These are phyloP conservation scores for Andrena minutula DNA, from an alignment of 2,888 invertebrate genomes.

Conservation along the genomic window DNA sequence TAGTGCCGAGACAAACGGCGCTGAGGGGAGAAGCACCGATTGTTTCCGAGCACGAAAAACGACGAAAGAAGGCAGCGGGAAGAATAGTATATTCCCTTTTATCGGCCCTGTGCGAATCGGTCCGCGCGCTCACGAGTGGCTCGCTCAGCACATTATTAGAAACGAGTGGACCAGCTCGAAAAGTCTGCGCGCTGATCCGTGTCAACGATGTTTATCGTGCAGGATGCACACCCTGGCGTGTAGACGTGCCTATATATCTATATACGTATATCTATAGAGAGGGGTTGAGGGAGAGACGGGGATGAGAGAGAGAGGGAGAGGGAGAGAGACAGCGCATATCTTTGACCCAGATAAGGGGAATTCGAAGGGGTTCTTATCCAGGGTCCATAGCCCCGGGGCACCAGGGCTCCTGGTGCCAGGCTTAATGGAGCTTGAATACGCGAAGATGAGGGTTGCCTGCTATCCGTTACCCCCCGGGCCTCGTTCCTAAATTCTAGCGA, in stretches of 20 bases:
- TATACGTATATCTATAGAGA: slow-evolving; percentile 8
- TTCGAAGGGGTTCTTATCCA: slow-evolving; percentile 71
- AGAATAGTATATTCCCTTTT: neutral
- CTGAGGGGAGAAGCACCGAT: neutral
- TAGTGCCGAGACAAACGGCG: neutral
- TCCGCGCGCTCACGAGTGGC: neutral
- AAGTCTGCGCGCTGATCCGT: slow-evolving; percentile 54
- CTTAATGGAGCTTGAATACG: slow-evolving; percentile 74
- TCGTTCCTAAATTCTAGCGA: slow-evolving; percentile 50
- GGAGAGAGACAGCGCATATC: slow-evolving; percentile 53
- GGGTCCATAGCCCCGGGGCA: slow-evolving; percentile 63
- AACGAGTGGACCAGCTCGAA: slow-evolving; percentile 31
- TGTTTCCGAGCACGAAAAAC: neutral
- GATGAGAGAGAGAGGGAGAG: neutral
- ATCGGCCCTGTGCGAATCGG: slow-evolving; percentile 3
- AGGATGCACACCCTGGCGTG: slow-evolving; percentile 32
- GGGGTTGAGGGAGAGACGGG: neutral
- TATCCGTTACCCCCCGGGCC: slow-evolving; percentile 43
- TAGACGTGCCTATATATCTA: neutral
- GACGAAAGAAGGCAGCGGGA: neutral
- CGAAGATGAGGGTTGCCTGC: slow-evolving; percentile 60
- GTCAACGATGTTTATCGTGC: slow-evolving; percentile 68
- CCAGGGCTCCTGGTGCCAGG: slow-evolving; percentile 52
- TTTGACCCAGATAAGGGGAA: slow-evolving; percentile 74
- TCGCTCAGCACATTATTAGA: slow-evolving; percentile 38